These are phyloP conservation scores for Willowsia nigromaculata DNA, from an alignment of 2,888 invertebrate genomes.

Conservation along the genomic window DNA sequence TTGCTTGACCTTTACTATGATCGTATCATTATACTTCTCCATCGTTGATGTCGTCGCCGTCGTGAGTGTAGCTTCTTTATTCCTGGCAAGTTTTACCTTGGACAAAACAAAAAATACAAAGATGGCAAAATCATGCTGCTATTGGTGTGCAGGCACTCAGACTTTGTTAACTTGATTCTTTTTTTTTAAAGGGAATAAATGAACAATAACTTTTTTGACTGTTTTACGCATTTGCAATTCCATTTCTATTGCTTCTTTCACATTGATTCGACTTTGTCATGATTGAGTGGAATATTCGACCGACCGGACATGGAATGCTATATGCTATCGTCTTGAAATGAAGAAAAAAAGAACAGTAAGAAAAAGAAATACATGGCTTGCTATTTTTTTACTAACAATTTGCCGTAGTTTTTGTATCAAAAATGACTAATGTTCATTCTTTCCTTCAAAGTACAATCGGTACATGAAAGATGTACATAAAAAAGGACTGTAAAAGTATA, in stretches of 20 bases:
- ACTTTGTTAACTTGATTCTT: neutral
- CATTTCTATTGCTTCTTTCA: neutral
- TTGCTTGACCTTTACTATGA: conserved; percentile 12
- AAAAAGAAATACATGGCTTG: neutral
- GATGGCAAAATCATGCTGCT: neutral
- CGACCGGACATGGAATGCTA: neutral
- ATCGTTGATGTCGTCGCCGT: neutral
- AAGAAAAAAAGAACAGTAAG: neutral
- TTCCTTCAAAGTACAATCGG: neutral
- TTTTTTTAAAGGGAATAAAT: neutral
- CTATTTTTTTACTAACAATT: neutral
- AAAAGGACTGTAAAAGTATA: neutral
- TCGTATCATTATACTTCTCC: neutral
- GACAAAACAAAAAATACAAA: neutral
- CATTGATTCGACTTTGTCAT: conserved; percentile 10
- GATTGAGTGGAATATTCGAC: neutral
- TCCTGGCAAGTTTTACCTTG: conserved; percentile 7
- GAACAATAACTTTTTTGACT: neutral
- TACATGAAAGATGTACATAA: neutral
- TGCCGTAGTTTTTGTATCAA: neutral
- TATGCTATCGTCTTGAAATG: neutral
- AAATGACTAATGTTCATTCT: neutral
- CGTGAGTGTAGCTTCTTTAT: conserved; percentile 14
- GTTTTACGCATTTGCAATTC: neutral
- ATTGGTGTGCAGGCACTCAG: neutral